A percentile compares a stretch with the other conserved stretches of the same genome.
phyloP scores from a whole-genome alignment of 1,140 invertebrate genomes.

The Plectrocnemia conspersa region DNA sequence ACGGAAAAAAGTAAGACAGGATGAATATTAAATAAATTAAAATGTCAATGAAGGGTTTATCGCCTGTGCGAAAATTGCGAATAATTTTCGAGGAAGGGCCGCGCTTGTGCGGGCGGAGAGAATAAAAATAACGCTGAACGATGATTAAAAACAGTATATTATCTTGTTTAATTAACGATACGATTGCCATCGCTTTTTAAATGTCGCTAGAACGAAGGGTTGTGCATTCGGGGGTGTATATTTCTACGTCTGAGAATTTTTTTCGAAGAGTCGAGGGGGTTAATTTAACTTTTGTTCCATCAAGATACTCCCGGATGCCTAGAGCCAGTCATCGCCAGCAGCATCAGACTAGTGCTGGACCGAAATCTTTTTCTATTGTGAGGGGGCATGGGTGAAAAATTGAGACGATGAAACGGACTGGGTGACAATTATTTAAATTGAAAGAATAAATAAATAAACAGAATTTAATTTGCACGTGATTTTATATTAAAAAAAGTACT shows the following conservation, averaged over 20 bases:
- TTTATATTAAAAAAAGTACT: not conserved
- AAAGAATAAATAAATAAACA: not conserved
- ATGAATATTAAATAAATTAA: too few species aligned
- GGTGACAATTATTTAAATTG: too few species aligned
- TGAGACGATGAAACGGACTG: too few species aligned
- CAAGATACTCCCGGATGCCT: slow-evolving; percentile 1
- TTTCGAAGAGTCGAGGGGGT: slow-evolving; percentile 15
- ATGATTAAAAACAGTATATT: slow-evolving; percentile 21
- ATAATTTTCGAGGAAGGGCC: too few species aligned
- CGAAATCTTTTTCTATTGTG: too few species aligned
- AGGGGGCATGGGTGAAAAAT: too few species aligned
- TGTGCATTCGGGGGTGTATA: slow-evolving; percentile 10
- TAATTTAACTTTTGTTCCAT: slow-evolving; percentile 24
- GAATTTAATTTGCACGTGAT: not conserved
- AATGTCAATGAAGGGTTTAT: too few species aligned
- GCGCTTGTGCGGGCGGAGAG: too few species aligned
- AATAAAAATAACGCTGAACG: slow-evolving; percentile 8
- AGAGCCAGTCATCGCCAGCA: slow-evolving; percentile 7
- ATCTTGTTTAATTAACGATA: slow-evolving; percentile 25
- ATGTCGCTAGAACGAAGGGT: slow-evolving; percentile 11
- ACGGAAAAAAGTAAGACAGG: too few species aligned
- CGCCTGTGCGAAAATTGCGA: too few species aligned
- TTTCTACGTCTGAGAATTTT: slow-evolving; percentile 18
- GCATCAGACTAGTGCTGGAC: slow-evolving; percentile 3
- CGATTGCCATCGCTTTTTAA: slow-evolving; percentile 21